Evolutionary conservation across 2,797 vertebrate species (phyloP).

Genomic region (Darevskia mixta): DNA sequence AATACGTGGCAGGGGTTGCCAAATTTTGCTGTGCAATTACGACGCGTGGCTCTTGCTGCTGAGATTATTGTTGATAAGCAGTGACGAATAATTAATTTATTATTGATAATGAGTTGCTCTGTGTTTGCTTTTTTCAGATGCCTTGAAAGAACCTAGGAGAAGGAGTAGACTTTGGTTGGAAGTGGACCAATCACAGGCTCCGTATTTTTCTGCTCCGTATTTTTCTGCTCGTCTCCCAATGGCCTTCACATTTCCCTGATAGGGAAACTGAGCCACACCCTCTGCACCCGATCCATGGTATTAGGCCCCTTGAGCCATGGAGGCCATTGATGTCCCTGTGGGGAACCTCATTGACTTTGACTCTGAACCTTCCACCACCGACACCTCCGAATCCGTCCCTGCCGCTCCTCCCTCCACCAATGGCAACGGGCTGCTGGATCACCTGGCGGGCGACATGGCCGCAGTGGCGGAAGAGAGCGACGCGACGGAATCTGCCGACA

Average conservation of each 20-base stretch:
- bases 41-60: background rate
- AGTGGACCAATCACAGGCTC: background rate
- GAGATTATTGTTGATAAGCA: background rate
- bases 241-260: background rate
- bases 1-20: background rate
- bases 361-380: slow-evolving; percentile 44
- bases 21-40: background rate
- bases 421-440: slow-evolving; percentile 29
- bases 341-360: slow-evolving; percentile 91
- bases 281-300: accelerated
- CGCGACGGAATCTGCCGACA: slow-evolving; percentile 94
- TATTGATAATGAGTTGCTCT: background rate
- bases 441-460: background rate
- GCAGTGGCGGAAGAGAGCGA: slow-evolving; percentile 84
- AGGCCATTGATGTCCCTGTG: slow-evolving; percentile 81
- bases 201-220: too few species aligned
- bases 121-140: slow-evolving; percentile 61
- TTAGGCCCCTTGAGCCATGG: slow-evolving; percentile 74
- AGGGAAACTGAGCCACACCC: background rate
- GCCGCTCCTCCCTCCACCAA: background rate
- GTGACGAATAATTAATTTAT: too few species aligned
- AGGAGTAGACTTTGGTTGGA: slow-evolving; percentile 14
- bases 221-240: background rate
- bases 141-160: background rate
- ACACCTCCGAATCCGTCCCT: slow-evolving; percentile 52